Evolutionary conservation across 2,113 vertebrate genomes (phyloP), one percentile per base, ranked within the genome.

Genomic region (Acinonyx jubatus): DNA sequence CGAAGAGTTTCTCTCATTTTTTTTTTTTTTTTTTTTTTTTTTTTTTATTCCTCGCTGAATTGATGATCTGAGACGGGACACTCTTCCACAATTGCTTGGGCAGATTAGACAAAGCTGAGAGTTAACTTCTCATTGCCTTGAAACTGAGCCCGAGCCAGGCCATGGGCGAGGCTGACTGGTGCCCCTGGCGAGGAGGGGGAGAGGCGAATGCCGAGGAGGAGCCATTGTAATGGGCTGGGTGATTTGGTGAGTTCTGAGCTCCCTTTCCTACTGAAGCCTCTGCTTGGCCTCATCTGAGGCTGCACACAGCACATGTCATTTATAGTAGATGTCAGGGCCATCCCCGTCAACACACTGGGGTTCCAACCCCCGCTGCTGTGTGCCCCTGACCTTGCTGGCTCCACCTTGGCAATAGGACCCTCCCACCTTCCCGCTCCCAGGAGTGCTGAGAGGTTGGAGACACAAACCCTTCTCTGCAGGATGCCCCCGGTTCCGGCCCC

Each of bases 161-260:
- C 9, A 1, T 1, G 3, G 19, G 4, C 0, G n/a, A 45, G 61
- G 10, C 21, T 27, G 19, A 6, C 15, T 1, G 55, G 31, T 0
- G 7, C 1, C 3, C 0, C 5, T 10, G 74, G 41, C 1, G 2
- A 13, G 86, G 23, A 29, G 18, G 41, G 45, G 23, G 48, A 33
- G 79, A 71, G 65, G 21, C 5, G 19, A 16, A 23, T 61, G 73
- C 16, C 14, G 3, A 3, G 29, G 3, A 16, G 38, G 55, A 21
- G 33, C 15, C 21, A 50, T 50, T 41, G 16, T 0, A 6, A 1
- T 0, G 25, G n/a, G 55, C 52, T 48, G 80, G 31, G 31, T 16
- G 23, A 1, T 0, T 33, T 25, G 2, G 45, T 0, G 8, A 15
- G 55, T 19, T 0, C 82, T 33, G 19, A 23, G 18, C 5, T 29